These are phyloP conservation scores for Xyrauchen texanus DNA, from an alignment of 2,113 vertebrate species.

Conservation along the genomic window DNA sequence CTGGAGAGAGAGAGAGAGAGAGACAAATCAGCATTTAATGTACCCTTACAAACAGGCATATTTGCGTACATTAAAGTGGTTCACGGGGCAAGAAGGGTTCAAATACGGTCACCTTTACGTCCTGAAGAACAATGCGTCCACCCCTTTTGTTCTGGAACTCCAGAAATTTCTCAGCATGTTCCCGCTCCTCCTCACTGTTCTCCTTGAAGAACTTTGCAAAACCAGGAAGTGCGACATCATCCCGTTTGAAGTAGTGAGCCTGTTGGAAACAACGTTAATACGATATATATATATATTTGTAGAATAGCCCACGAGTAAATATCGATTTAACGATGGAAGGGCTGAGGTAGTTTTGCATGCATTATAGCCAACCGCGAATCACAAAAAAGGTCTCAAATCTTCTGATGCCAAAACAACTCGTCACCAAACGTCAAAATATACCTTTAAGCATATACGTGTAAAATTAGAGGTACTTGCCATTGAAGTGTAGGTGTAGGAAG, in stretches of 20 bases:
- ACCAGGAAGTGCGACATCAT: conserved; percentile 82
- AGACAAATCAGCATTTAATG: background rate
- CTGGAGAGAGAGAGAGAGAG: conserved; percentile 42
- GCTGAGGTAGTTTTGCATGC: background rate
- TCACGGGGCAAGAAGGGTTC: background rate
- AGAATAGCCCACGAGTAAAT: background rate
- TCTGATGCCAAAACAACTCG: background rate
- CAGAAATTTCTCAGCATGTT: conserved; percentile 78
- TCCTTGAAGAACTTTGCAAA: conserved; percentile 84
- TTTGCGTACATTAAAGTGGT: background rate
- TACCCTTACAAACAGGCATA: background rate
- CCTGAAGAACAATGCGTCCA: conserved; percentile 79
- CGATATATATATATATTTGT: too few relatives aligned
- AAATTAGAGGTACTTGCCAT: conserved; percentile 72
- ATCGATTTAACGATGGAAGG: background rate
- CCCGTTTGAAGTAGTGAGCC: conserved; percentile 81
- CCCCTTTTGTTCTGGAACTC: conserved; percentile 83
- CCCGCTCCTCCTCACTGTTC: conserved; percentile 76
- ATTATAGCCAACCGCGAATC: background rate
- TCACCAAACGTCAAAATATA: background rate
- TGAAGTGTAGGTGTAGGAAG: conserved; percentile 81
- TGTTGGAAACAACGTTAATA: conserved; percentile 45
- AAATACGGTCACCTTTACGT: conserved; percentile 72
- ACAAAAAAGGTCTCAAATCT: background rate
- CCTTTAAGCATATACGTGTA: background rate